These are phyloP conservation scores for Pollicipes pollicipes DNA, from an alignment of 1,140 invertebrate species.

Conservation along the genomic window DNA sequence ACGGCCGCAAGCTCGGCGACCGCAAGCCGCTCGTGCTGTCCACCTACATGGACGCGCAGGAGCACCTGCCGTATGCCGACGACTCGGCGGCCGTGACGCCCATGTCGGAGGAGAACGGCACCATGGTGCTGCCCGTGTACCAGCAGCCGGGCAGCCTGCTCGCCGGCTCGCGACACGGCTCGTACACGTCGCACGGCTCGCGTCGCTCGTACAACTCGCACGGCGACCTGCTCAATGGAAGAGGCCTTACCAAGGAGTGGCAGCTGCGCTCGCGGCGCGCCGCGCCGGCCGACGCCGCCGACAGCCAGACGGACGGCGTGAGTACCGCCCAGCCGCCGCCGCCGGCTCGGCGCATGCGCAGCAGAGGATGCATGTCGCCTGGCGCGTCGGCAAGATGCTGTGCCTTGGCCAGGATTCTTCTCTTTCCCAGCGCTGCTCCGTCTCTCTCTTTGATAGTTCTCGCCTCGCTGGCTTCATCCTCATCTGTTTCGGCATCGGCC, in stretches of 20 bases:
- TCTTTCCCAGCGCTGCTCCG: too few species aligned
- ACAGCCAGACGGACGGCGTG: slow-evolving; percentile 20
- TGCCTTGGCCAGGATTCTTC: too few species aligned
- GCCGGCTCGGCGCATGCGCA: background rate
- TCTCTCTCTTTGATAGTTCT: too few species aligned
- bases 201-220: slow-evolving; percentile 82
- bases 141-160: slow-evolving; percentile 19
- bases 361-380: too few species aligned
- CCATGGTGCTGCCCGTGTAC: slow-evolving; percentile 77
- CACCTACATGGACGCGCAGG: slow-evolving; percentile 76
- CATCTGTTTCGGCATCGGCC: too few species aligned
- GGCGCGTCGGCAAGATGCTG: too few species aligned
- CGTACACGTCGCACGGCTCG: slow-evolving; percentile 83
- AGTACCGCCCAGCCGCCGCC: slow-evolving; percentile 14
- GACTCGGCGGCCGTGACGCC: slow-evolving; percentile 94
- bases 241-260: slow-evolving; percentile 63
- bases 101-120: slow-evolving; percentile 92
- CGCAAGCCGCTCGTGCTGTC: slow-evolving; percentile 83
- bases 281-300: slow-evolving; percentile 18
- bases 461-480: too few species aligned
- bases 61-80: slow-evolving; percentile 90
- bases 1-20: slow-evolving; percentile 48
- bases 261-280: slow-evolving; percentile 40
- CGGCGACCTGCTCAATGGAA: slow-evolving; percentile 59
- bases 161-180: slow-evolving; percentile 60